A percentile compares a stretch with the other conserved stretches of the same genome.
phyloP scores from a whole-genome alignment of 1,140 invertebrate genomes.

The Phymastichus coffea region DNA sequence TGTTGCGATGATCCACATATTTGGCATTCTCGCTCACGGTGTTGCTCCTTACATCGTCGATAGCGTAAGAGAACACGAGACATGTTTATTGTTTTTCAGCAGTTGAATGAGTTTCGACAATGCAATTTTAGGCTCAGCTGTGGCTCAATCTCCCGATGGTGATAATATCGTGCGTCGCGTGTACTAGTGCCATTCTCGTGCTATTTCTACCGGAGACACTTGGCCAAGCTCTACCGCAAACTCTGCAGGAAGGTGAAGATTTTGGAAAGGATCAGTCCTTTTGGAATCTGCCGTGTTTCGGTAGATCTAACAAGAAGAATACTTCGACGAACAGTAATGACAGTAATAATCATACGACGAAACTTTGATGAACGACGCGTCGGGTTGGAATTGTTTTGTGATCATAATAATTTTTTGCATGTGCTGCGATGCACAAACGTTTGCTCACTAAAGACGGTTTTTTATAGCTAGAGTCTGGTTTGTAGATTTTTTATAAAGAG shows the following conservation, averaged over 20 bases:
- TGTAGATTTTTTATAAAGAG: too few relatives aligned
- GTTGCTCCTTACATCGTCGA: conserved; percentile 73
- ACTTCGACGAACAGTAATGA: too few relatives aligned
- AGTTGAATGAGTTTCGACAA: conserved; percentile 9
- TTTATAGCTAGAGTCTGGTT: too few relatives aligned
- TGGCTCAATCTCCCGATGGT: conserved; percentile 59
- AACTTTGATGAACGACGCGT: too few relatives aligned
- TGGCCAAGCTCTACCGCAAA: conserved; percentile 69
- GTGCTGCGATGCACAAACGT: too few relatives aligned
- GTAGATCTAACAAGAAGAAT: conserved; percentile 15
- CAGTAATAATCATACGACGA: conserved; percentile 19
- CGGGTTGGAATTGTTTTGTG: too few relatives aligned
- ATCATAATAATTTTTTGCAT: too few relatives aligned
- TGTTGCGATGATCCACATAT: conserved; percentile 62
- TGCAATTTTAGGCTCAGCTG: conserved; percentile 57
- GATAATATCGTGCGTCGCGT: conserved; percentile 57
- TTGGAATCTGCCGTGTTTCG: conserved; percentile 56
- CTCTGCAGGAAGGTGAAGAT: conserved; percentile 67
- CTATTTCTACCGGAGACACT: conserved; percentile 72
- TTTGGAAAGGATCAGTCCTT: conserved; percentile 66
- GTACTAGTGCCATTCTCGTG: conserved; percentile 59
- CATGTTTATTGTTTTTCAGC: conserved; percentile 26
- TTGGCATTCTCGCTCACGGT: conserved; percentile 63
- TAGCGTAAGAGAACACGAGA: conserved; percentile 59
- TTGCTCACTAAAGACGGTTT: too few relatives aligned